A percentile compares a stretch with the other conserved stretches of the same genome.
Conservation (phyloP, 1,140 invertebrate species). For the Anoplophora glabripennis region DNA sequence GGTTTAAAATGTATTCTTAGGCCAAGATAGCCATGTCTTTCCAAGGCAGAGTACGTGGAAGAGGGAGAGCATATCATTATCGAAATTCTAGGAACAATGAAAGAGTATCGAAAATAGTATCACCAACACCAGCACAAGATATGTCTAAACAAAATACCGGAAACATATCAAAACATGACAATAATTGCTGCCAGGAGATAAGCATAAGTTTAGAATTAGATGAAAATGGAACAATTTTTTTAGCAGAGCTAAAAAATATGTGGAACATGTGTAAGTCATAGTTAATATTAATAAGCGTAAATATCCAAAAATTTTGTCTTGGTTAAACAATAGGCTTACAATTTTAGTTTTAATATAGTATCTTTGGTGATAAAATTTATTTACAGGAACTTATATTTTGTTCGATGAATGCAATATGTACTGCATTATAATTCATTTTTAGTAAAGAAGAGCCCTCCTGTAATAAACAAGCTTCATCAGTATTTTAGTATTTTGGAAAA, state of each 20-base stretch:
- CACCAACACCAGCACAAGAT: neutral
- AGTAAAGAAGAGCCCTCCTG: conserved; percentile 57
- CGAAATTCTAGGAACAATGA: conserved; percentile 1
- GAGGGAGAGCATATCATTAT: conserved; percentile 1
- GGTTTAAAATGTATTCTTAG: too few species aligned
- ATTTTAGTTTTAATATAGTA: too few species aligned
- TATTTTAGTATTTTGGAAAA: conserved; percentile 53
- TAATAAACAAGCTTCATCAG: conserved; percentile 52
- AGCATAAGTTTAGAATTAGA: conserved; percentile 32
- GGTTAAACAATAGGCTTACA: too few species aligned
- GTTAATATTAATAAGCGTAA: neutral
- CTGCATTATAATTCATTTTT: conserved; percentile 21
- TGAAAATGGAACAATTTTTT: conserved; percentile 22
- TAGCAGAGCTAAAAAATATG: conserved; percentile 31
- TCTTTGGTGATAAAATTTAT: too few species aligned
- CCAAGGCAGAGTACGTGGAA: conserved; percentile 11
- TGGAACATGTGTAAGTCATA: conserved; percentile 33
- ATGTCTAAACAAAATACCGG: neutral
- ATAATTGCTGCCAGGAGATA: conserved; percentile 34
- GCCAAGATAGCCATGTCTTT: too few species aligned
- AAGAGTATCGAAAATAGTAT: neutral
- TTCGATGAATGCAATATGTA: too few species aligned
- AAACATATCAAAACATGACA: conserved; percentile 38
- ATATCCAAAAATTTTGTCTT: too few species aligned
- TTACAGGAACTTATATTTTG: too few species aligned